These are phyloP conservation scores for Neotoxoptera formosana DNA, from an alignment of 1,140 invertebrate genomes.

Conservation along the genomic window DNA sequence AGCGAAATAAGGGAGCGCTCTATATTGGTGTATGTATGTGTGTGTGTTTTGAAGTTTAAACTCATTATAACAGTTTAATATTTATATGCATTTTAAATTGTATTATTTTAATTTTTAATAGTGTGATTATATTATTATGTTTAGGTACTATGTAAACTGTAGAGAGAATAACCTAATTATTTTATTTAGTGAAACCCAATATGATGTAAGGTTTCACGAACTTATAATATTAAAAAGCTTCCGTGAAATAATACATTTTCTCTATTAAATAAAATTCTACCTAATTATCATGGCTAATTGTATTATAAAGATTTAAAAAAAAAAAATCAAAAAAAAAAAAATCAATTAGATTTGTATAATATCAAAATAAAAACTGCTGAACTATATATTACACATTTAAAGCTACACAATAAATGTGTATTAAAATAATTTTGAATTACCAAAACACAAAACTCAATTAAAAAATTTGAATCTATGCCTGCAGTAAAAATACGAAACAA, in stretches of 20 bases:
- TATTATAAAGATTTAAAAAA: not conserved
- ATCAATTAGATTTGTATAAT: not conserved
- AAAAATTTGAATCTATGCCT: not conserved
- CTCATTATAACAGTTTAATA: not conserved
- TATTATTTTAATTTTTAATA: conserved; percentile 21
- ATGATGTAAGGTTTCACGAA: conserved; percentile 7
- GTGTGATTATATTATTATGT: not conserved
- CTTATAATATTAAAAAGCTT: conserved; percentile 13
- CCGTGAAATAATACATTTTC: not conserved
- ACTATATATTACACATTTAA: not conserved
- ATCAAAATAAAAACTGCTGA: not conserved
- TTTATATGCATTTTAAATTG: not conserved
- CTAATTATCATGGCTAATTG: not conserved
- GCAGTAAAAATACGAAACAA: not conserved
- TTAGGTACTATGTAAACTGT: not conserved
- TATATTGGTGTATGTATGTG: not conserved
- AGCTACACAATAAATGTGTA: not conserved
- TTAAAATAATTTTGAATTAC: not conserved
- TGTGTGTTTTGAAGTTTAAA: not conserved
- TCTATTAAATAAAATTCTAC: not conserved
- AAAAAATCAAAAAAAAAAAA: not conserved
- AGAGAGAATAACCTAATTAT: not conserved
- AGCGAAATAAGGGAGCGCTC: not conserved
- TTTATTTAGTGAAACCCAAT: conserved; percentile 11
- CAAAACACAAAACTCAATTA: not conserved